These are phyloP conservation scores for Hippoglossus hippoglossus DNA, from an alignment of 2,797 vertebrate species.

Conservation along the genomic window DNA sequence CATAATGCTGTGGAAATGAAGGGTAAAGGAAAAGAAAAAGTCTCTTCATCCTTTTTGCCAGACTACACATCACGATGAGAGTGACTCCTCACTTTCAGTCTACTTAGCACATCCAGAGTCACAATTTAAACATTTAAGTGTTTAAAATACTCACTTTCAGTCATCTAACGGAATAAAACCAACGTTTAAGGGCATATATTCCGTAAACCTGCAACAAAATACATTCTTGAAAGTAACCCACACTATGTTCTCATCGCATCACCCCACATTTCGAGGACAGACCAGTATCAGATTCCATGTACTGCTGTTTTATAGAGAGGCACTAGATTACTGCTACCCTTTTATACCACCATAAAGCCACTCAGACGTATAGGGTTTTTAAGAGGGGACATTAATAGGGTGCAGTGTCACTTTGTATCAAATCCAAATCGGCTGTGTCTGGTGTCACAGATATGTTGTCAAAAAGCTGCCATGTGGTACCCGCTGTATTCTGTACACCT, in stretches of 20 bases:
- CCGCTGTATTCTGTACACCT: conserved; percentile 14
- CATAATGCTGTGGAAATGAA: no score
- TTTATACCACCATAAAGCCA: conserved; percentile 74
- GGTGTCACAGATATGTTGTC: conserved; percentile 56
- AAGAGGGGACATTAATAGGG: conserved; percentile 75
- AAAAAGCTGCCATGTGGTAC: conserved; percentile 54
- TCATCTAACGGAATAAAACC: no score
- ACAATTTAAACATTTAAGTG: no score
- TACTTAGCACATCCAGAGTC: no score
- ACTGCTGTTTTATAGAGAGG: conserved; percentile 72
- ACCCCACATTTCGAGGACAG: conserved; percentile 33
- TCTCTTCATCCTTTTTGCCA: no score
- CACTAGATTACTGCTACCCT: conserved; percentile 70
- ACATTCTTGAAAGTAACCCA: background rate
- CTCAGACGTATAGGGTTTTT: conserved; percentile 73
- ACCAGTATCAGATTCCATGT: conserved; percentile 65
- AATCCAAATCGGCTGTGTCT: conserved; percentile 58
- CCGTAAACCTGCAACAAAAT: conserved; percentile 1
- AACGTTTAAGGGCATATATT: background rate
- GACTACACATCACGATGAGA: no score
- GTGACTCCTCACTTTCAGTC: no score
- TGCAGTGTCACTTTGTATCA: conserved; percentile 74
- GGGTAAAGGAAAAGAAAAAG: no score
- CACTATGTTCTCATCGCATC: conserved; percentile 1
- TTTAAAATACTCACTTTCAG: no score